These are phyloP conservation scores for Latheticus oryzae DNA, from an alignment of 2,888 invertebrate species.

Conservation along the genomic window DNA sequence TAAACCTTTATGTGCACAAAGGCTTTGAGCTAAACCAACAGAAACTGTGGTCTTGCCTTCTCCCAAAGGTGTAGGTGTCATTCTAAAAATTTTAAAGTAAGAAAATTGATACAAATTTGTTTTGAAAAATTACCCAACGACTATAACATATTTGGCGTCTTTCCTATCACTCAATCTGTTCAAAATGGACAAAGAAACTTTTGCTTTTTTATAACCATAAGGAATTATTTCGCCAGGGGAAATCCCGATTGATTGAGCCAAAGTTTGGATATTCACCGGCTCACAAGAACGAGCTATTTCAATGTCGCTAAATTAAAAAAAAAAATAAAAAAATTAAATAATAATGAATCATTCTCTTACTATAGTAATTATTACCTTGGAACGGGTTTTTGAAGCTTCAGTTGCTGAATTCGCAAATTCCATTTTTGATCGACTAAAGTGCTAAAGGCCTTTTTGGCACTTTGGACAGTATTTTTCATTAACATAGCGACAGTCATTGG, in stretches of 20 bases:
- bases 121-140: slow-evolving; percentile 80
- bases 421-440: slow-evolving; percentile 73
- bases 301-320: slow-evolving; percentile 77
- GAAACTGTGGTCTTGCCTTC: slow-evolving; percentile 98
- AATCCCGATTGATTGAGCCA: slow-evolving; percentile 89
- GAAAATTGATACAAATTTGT: not conserved
- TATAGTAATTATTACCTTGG: slow-evolving; percentile 76
- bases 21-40: slow-evolving; percentile 92
- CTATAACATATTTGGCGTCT: slow-evolving; percentile 93
- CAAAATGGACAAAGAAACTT: slow-evolving; percentile 85
- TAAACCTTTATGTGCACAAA: slow-evolving; percentile 83
- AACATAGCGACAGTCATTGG: slow-evolving; percentile 99
- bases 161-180: slow-evolving; percentile 76
- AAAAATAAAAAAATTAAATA: no score
- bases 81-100: slow-evolving; percentile 68
- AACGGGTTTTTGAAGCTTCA: slow-evolving; percentile 77
- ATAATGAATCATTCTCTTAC: no score
- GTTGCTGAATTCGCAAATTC: slow-evolving; percentile 76
- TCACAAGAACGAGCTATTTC: slow-evolving; percentile 88
- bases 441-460: slow-evolving; percentile 76
- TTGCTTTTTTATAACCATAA: slow-evolving; percentile 95
- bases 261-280: slow-evolving; percentile 82
- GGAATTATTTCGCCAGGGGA: slow-evolving; percentile 83
- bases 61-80: slow-evolving; percentile 98
- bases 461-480: slow-evolving; percentile 92